Conservation (phyloP, 2,113 vertebrate species). For the Paratilapia polleni region DNA sequence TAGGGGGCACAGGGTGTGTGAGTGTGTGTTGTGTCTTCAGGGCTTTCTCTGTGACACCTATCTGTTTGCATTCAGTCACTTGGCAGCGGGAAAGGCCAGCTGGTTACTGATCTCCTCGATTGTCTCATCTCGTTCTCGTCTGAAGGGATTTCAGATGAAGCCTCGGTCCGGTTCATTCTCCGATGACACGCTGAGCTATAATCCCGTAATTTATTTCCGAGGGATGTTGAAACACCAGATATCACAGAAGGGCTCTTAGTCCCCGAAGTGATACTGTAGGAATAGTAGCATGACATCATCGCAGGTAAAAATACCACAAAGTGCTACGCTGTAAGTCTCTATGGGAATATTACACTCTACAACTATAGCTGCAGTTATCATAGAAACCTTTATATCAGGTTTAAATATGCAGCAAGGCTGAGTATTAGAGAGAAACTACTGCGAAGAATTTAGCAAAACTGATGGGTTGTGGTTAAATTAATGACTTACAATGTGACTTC, state of each 20-base stretch:
- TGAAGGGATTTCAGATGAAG: conserved; percentile 39
- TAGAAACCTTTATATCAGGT: neutral
- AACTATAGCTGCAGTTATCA: conserved; percentile 1
- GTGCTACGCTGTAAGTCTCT: conserved; percentile 6
- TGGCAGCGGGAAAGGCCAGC: conserved; percentile 45
- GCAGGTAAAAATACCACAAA: conserved; percentile 50
- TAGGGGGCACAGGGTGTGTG: neutral
- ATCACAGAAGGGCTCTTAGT: conserved; percentile 24
- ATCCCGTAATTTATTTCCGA: conserved; percentile 34
- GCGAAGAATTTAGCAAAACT: neutral
- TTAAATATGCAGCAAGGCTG: neutral
- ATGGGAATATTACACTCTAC: conserved; percentile 2
- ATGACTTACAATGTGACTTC: neutral
- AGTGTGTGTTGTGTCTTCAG: conserved; percentile 31
- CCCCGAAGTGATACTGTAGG: conserved; percentile 45
- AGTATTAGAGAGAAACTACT: neutral
- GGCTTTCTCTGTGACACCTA: conserved; percentile 60
- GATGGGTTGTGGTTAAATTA: conserved; percentile 2
- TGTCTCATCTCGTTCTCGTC: conserved; percentile 29
- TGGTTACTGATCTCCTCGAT: conserved; percentile 46
- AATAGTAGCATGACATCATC: conserved; percentile 39
- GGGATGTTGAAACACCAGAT: conserved; percentile 33
- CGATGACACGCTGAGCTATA: conserved; percentile 22
- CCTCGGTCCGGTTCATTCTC: conserved; percentile 9
- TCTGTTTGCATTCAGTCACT: conserved; percentile 55